A percentile compares a stretch with the other conserved stretches of the same genome.
Conservation (phyloP, 2,113 vertebrate species). For the Pterocles orientalis region DNA sequence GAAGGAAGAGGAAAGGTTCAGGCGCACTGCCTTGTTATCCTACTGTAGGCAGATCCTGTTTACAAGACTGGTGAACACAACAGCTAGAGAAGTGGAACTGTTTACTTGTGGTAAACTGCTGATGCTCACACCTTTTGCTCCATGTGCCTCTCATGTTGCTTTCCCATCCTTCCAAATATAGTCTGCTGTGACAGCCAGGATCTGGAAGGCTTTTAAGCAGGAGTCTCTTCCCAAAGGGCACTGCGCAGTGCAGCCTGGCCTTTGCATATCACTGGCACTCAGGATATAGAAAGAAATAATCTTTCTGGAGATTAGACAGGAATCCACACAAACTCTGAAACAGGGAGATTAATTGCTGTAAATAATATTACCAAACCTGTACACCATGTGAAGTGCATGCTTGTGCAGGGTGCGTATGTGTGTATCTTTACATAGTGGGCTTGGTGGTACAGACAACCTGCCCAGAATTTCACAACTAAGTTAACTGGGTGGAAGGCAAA, state of each 20-base stretch:
- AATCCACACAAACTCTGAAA: background rate
- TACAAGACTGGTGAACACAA: slow-evolving; percentile 24
- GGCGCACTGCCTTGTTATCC: background rate
- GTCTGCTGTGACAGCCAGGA: slow-evolving; percentile 2
- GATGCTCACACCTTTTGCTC: slow-evolving; percentile 62
- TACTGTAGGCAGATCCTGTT: slow-evolving; percentile 8
- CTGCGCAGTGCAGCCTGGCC: background rate
- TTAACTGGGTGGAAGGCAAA: background rate
- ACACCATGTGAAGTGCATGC: background rate
- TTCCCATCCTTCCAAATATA: slow-evolving; percentile 65
- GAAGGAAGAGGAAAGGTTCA: background rate
- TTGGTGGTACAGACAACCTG: background rate
- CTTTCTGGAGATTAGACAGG: slow-evolving; percentile 12
- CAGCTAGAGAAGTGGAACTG: slow-evolving; percentile 45
- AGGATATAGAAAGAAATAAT: background rate
- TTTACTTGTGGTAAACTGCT: slow-evolving; percentile 62
- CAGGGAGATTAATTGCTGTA: background rate
- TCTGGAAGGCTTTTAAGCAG: slow-evolving; percentile 36
- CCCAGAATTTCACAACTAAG: background rate
- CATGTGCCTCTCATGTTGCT: slow-evolving; percentile 45
- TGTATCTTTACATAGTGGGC: background rate
- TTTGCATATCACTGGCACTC: background rate
- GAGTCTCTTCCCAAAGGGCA: slow-evolving; percentile 52
- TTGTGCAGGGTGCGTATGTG: background rate
- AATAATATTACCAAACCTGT: background rate